Base-by-base conservation (phyloP, 2,113 vertebrate species). In the Tetraodon nigroviridis region DNA sequence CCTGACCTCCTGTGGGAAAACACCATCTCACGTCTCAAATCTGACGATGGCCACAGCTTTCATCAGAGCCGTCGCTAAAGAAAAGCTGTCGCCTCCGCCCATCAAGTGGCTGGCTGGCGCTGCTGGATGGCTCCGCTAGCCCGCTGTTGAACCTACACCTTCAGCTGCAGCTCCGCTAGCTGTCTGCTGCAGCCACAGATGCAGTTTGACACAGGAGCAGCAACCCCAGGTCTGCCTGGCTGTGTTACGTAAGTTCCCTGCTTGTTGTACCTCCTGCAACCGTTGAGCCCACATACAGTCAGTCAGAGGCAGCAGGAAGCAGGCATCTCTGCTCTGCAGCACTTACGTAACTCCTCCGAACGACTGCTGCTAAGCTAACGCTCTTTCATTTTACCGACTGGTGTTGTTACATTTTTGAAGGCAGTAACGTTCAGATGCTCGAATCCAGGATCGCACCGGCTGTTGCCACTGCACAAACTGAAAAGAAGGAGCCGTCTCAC, bases 181-280 rank as follows among this genome's bases (percentile, higher is more conserved):
- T 46, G 20, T 57, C 62, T 50, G 64, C 49, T 29, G 66, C 61
- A 80, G 78, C 74, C 69, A 84, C 75, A 57, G 75, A 69, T 71
- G 71, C 58, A 62, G 63, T 58, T 77, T 73, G 53, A 76, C 10
- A 51, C 69, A 61, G 60, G 41, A 71, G 41, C 47, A 51, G 63
- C 70, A 37, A 37, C 75, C 68, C 62, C 54, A 70, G 73, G 78
- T 73, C 41, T 68, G 56, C 51, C 51, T 66, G 46, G 44, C 69
- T 49, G 55, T 17, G 40, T 84, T 73, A 78, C 52, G 70, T 86
- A 82, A 78, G 78, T 73, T 72, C 67, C 50, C 8, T 37, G 32
- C 12, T 37, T 37, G 32, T 37, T 37, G 32, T 37, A 8, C 62
- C 57, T 64, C 27, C 60, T 67, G 47, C 64, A 78, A 60, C 67